Evolutionary conservation across 2,888 invertebrate species (phyloP), one percentile per base, ranked within the genome.

Genomic region (Germaria angustata): DNA sequence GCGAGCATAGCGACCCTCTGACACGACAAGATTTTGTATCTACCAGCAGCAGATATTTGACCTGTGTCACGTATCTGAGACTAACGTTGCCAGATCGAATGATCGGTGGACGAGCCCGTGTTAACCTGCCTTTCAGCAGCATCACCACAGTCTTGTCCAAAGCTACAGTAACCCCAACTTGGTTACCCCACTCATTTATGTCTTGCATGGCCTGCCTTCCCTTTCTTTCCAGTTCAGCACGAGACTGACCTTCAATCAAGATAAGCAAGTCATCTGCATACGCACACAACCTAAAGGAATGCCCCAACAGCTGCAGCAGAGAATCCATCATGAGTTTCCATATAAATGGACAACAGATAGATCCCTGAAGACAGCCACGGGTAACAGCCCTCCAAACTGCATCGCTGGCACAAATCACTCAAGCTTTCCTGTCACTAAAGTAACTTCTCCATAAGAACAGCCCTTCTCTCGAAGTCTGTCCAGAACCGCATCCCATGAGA

Each of bases 271-370:
- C 44, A 44, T 44, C 15, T 1, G 17, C 15, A 44, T 17, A 44
- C 1, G 44, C 44, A 7, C 44, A 44, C 44, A 44, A 0, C 7
- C 5, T 17, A 1, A 7, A 44, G 7, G 44, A 17, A 1, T 2
- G 5, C 5, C 7, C 15, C 4, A 44, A 17, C 17, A 0, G 17
- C 44, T 6, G 4, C 7, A 17, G 7, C 39, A 82, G 22, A 0
- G 77, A 5, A 39, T 84, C 76, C 80, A 85, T 82, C 79, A 82
- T 83, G 0, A 84, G 73, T 49, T 84, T 84, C 68, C 81, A 85
- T 15, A 84, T 77, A 75, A 66, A 84, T 76, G 81, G 75, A 61
- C 84, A 81, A 65, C 68, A 76, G 1, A 84, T 80, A 20, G 79
- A 84, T 2, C 80, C 81, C 79, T 84, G 77, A 34, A 79, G 79